Base-by-base conservation (phyloP, 2,113 vertebrate species). In the Plestiodon gilberti region DNA sequence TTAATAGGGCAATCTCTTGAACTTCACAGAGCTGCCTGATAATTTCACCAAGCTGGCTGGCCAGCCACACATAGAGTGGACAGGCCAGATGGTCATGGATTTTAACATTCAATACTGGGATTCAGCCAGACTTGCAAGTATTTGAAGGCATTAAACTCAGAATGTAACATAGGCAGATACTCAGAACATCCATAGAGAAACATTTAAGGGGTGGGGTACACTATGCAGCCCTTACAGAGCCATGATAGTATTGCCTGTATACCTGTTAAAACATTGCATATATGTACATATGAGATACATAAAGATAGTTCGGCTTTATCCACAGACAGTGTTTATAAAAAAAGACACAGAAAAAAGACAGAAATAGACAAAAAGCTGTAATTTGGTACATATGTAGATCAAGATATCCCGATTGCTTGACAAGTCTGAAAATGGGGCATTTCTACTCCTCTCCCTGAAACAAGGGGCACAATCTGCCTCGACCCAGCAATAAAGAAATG, bases 1-100 rank as follows among this genome's bases (percentile, higher is more conserved):
- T 95, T 93, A 93, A 94, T 93, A 95, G 86, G 85, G 73, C 78
- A 57, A 75, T 65, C 64, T 89, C 86, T 93, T 87, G 43, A 85
- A 90, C 90, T 90, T 90, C 70, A 70, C 48, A 79, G 76, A 85
- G 87, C 86, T 48, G 22, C 67, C 61, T 23, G 73, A 83, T 73
- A 38, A 85, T 48, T 70, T 20, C 67, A 80, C 40, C 62, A 71
- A 75, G 78, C 69, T 0, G 2, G 48, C 40, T 0, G 43, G 25
- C n/a, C 20, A 3, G 22, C 65, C 35, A 20, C 71, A 67, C 3
- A 10, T 48, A 75, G 85, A 88, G 33, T 43, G 25, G 77, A 43
- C 38, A 48, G 38, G 38, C 87, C 78, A 81, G 86, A 82, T 77
- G 65, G 62, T 30, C 15, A 80, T 85, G 65, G 81, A 81, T 86